Percentiles rank a stretch among this genome's conserved stretches.
Evolutionary conservation across 2,888 invertebrate genomes (phyloP).

Genomic region (Eustalomyia histrio): DNA sequence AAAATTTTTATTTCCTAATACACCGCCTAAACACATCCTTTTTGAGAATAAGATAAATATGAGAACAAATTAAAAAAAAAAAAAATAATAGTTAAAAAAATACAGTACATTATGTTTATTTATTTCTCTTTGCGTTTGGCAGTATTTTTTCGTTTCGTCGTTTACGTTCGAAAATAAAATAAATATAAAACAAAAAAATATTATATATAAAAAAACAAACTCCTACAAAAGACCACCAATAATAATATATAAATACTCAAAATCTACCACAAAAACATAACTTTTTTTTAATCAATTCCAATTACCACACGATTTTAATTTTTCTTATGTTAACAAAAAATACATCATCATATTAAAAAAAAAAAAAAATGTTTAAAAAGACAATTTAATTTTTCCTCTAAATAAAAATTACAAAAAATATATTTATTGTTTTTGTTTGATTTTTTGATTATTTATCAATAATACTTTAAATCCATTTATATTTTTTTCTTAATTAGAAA

Average conservation of each 20-base stretch:
- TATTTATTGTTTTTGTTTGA: neutral
- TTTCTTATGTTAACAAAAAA: neutral
- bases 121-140: slow-evolving; percentile 65
- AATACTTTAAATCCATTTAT: neutral
- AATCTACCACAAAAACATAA: slow-evolving; percentile 28
- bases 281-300: slow-evolving; percentile 21
- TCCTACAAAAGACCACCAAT: slow-evolving; percentile 54
- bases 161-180: slow-evolving; percentile 68
- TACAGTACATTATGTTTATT: slow-evolving; percentile 62
- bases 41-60: slow-evolving; percentile 79
- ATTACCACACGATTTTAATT: neutral
- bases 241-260: slow-evolving; percentile 25
- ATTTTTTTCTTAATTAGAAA: no score
- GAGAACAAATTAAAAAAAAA: slow-evolving; percentile 75
- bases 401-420: neutral
- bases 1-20: slow-evolving; percentile 73
- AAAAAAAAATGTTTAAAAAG: neutral
- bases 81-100: slow-evolving; percentile 47
- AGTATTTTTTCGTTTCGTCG: slow-evolving; percentile 64
- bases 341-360: slow-evolving; percentile 5
- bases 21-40: slow-evolving; percentile 79
- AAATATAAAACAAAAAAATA: slow-evolving; percentile 23
- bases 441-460: neutral
- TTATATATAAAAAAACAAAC: slow-evolving; percentile 39
- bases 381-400: no score